Evolutionary conservation across 2,888 invertebrate genomes (phyloP), one percentile per base, ranked within the genome.

Genomic region (Stomorhina lunata): DNA sequence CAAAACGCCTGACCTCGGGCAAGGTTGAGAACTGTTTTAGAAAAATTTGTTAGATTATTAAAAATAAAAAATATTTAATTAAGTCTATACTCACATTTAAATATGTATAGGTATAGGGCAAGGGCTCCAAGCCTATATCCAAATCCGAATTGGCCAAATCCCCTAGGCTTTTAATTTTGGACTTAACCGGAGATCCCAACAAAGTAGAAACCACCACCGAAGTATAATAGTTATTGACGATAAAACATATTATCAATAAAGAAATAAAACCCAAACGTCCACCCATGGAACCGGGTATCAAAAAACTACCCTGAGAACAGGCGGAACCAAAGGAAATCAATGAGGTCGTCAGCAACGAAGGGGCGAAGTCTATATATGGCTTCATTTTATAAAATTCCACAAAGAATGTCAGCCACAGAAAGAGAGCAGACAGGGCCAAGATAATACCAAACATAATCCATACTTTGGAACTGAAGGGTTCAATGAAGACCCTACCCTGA

Each of bases 201-300:
- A 94, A 87, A 4, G 93, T 90, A 0, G 93, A 93, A 0, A 94
- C 94, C 80, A 94, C 93, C 86, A 93, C 93, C 0, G 94, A 94
- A 0, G 94, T 93, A 86, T 94, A 94, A 12, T 94, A 93, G 22
- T 93, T 93, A 85, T 94, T 94, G 80, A 94, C 88, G 68, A 93
- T 90, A 86, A 92, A 92, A 2, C 91, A 88, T 1, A 90, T 87
- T 3, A 89, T 4, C 53, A 88, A 86, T 5, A 90, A 75, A 0
- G 88, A 86, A 4, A 89, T 86, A 53, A 90, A 89, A 0, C 86
- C 86, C 57, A 90, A 72, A 61, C 92, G 88, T 1, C 93, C 93
- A 0, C 92, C 88, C 9, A 85, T 86, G 9, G 92, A 92, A 27
- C 84, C 86, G 0, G 92, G 92, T 86, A 92, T 90, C 6, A 90